Evolutionary conservation across 2,797 vertebrate genomes (phyloP).

Genomic region (Hylomyscus alleni): DNA sequence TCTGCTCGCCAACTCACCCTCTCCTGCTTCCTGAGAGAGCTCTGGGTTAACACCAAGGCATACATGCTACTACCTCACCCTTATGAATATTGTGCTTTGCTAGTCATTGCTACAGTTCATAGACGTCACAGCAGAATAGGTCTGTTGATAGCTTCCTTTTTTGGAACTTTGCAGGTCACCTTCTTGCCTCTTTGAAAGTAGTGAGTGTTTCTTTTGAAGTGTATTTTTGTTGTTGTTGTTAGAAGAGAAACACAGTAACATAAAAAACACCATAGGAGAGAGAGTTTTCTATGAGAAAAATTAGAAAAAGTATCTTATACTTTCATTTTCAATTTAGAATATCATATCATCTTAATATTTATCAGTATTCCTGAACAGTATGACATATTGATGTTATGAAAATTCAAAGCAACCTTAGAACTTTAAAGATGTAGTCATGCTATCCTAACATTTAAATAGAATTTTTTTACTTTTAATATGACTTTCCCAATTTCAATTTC

Average conservation of each 20-base stretch:
- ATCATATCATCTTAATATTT: neutral
- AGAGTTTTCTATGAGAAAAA: neutral
- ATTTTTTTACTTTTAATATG: slow-evolving; percentile 23
- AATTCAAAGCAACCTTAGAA: slow-evolving; percentile 36
- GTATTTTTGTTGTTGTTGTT: neutral
- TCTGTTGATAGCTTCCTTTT: neutral
- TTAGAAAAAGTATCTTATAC: neutral
- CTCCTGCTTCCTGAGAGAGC: neutral
- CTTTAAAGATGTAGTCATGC: neutral
- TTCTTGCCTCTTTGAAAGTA: neutral
- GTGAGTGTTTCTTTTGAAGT: slow-evolving; percentile 42
- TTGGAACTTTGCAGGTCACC: neutral
- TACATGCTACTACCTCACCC: neutral
- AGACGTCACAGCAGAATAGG: neutral
- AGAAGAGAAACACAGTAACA: slow-evolving; percentile 11
- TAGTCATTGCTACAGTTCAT: neutral
- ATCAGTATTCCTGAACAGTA: neutral
- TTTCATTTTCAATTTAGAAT: slow-evolving; percentile 41
- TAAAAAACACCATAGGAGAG: neutral
- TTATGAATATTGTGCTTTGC: neutral
- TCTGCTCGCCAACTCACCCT: too few species aligned
- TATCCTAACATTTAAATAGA: neutral
- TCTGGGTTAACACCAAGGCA: neutral
- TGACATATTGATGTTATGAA: slow-evolving; percentile 35
- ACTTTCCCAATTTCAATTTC: neutral